Conservation (phyloP, 2,113 vertebrate species). For the Labrus mixtus region DNA sequence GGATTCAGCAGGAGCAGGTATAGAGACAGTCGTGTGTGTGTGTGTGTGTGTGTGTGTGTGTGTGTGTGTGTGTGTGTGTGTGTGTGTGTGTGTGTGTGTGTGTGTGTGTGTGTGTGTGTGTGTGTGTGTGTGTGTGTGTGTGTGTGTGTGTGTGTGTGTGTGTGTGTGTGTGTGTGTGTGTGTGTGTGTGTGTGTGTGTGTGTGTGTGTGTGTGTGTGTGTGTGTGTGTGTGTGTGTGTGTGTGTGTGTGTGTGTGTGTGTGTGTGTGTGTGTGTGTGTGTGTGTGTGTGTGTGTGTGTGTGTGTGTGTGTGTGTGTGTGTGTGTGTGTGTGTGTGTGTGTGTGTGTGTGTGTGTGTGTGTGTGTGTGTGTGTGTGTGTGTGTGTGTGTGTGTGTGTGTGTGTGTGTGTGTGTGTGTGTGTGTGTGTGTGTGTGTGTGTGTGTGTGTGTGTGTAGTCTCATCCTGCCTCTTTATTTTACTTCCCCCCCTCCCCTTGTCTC, state of each 20-base stretch:
- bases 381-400: too few species aligned
- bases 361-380: constrained; percentile 31
- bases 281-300: constrained; percentile 23
- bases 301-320: constrained; percentile 27
- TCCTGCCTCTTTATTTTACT: constrained; percentile 63
- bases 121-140: constrained; percentile 10
- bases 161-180: constrained; percentile 33
- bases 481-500: constrained; percentile 37
- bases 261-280: neutral
- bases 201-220: neutral
- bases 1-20: constrained; percentile 68
- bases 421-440: constrained; percentile 32
- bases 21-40: constrained; percentile 40
- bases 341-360: constrained; percentile 20
- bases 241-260: constrained; percentile 8
- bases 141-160: constrained; percentile 12
- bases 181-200: neutral
- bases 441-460: constrained; percentile 40
- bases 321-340: too few species aligned
- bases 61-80: constrained; percentile 20
- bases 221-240: constrained; percentile 28
- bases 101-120: constrained; percentile 10
- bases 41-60: too few species aligned
- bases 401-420: neutral
- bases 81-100: constrained; percentile 24